phyloP scores from a whole-genome alignment of 2,113 vertebrate species.

The Oceanodroma tethys region DNA sequence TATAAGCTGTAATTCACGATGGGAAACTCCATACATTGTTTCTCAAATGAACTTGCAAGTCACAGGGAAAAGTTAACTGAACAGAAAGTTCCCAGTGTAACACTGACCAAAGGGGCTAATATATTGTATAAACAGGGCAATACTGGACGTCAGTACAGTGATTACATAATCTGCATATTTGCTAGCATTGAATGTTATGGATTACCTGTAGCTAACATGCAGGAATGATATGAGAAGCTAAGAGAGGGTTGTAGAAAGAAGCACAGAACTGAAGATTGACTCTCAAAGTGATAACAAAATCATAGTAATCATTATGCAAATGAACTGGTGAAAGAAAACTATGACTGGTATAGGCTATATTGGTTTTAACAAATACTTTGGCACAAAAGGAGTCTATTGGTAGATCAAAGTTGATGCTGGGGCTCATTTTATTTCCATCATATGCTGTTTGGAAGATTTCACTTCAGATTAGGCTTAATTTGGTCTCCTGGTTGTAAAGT shows the following conservation, averaged over 20 bases:
- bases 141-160: background rate
- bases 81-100: background rate
- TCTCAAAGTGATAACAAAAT: background rate
- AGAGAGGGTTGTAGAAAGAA: background rate
- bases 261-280: background rate
- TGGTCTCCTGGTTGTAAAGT: background rate
- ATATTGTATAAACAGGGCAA: background rate
- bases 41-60: background rate
- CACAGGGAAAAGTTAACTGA: background rate
- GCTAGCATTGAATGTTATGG: background rate
- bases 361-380: background rate
- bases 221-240: background rate
- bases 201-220: background rate
- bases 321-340: background rate
- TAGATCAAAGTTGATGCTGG: background rate
- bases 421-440: background rate
- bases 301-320: background rate
- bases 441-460: background rate
- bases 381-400: background rate
- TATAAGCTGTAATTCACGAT: background rate
- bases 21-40: background rate
- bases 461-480: background rate
- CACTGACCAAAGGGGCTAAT: background rate
- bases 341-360: background rate
- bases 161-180: background rate